A percentile compares a stretch with the other conserved stretches of the same genome.
phyloP scores from a whole-genome alignment of 2,797 vertebrate species.

The Spinibarbus caldwelli region DNA sequence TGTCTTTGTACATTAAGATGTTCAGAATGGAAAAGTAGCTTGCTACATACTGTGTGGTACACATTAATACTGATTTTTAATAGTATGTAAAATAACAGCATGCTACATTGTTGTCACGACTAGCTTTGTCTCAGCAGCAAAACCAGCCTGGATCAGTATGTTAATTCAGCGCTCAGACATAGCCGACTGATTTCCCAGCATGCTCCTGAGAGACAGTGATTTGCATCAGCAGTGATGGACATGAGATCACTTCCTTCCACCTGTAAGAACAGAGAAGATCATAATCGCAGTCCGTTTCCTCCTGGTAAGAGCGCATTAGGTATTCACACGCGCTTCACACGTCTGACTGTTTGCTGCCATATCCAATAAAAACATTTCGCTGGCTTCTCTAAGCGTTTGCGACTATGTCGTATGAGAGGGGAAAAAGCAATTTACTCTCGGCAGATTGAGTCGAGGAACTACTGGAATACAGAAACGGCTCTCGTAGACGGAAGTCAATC shows the following conservation, averaged over 20 bases:
- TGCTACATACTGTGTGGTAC: neutral
- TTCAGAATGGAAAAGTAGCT: neutral
- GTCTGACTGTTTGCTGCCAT: slow-evolving; percentile 32
- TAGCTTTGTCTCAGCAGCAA: neutral
- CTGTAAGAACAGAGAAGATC: slow-evolving; percentile 18
- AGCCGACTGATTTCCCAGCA: neutral
- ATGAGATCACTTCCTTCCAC: neutral
- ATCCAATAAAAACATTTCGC: slow-evolving; percentile 35
- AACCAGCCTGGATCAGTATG: neutral
- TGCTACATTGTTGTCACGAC: neutral
- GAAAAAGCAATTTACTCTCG: slow-evolving; percentile 25
- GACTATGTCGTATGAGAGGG: slow-evolving; percentile 6
- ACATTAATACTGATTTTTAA: neutral
- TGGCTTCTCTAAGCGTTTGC: slow-evolving; percentile 12
- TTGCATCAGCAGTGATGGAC: slow-evolving; percentile 13
- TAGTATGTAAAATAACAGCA: neutral
- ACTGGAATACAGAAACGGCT: slow-evolving; percentile 22
- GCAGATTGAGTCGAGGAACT: slow-evolving; percentile 12
- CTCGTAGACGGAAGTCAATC: neutral
- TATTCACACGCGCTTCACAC: slow-evolving; percentile 12
- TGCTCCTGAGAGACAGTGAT: neutral
- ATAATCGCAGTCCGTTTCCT: slow-evolving; percentile 17
- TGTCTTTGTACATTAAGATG: neutral
- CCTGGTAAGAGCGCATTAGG: neutral
- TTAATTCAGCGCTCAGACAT: neutral